Evolutionary conservation across 2,113 vertebrate genomes (phyloP).

Genomic region (Pongo abelii): DNA sequence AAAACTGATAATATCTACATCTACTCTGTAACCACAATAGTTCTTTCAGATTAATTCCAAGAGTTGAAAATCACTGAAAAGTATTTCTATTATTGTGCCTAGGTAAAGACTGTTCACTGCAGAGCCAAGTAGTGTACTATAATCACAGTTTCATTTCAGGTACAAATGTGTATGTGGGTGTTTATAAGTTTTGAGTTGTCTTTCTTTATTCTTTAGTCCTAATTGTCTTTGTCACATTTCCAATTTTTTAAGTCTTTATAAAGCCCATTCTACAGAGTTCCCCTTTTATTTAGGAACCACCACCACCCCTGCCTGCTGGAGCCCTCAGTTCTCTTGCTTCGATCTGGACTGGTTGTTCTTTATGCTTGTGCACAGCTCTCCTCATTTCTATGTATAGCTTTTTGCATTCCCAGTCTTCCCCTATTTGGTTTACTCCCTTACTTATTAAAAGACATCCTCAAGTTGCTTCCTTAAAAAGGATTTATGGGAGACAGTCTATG

Average conservation of each 20-base stretch:
- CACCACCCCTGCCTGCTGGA: accelerated
- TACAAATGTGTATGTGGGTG: too few species aligned
- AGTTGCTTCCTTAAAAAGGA: constrained; percentile 38
- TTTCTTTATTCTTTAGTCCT: not conserved
- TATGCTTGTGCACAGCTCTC: not conserved
- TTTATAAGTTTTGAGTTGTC: not conserved
- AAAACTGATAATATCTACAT: not conserved
- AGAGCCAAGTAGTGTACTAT: not conserved
- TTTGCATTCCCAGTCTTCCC: not conserved
- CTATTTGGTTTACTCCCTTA: not conserved
- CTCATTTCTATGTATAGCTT: not conserved
- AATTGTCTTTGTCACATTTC: not conserved
- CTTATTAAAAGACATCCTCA: not conserved
- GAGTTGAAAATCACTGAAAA: not conserved
- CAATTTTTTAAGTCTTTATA: not conserved
- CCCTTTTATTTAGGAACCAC: not conserved
- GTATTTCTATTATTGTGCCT: not conserved
- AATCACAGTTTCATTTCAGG: not conserved
- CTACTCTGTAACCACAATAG: not conserved
- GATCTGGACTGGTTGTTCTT: not conserved
- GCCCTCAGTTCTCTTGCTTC: not conserved
- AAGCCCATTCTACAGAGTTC: not conserved
- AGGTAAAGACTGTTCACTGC: not conserved
- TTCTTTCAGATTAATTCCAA: not conserved
- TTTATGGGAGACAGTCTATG: constrained; percentile 6